Conservation (phyloP, 1,140 invertebrate genomes). For the Fopius arisanus region DNA sequence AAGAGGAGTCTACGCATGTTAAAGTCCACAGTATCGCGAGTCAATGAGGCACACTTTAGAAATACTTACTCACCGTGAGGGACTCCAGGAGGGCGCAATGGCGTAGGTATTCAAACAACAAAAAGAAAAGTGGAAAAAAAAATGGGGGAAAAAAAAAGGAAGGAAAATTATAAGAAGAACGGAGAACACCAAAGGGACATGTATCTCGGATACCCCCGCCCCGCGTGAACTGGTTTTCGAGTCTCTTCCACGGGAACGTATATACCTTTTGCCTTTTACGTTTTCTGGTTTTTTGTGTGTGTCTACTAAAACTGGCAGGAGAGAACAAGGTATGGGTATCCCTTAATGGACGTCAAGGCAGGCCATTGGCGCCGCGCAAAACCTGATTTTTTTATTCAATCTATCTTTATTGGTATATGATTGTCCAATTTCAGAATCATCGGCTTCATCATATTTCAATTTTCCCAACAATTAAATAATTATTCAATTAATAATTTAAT, state of each 20-base stretch:
- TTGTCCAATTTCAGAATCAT: constrained; percentile 7
- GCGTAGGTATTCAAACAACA: constrained; percentile 41
- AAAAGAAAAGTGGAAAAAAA: not conserved
- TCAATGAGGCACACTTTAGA: constrained; percentile 48
- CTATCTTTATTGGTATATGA: not conserved
- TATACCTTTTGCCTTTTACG: constrained; percentile 47
- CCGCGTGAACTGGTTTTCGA: constrained; percentile 51
- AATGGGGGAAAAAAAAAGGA: not conserved
- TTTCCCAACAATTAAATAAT: no score
- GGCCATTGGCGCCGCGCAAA: constrained; percentile 43
- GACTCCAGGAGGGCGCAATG: constrained; percentile 50
- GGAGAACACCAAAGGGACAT: constrained; percentile 12
- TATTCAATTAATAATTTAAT: no score
- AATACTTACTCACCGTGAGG: constrained; percentile 37
- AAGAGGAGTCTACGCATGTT: not conserved
- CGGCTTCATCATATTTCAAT: not conserved
- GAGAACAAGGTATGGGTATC: constrained; percentile 46
- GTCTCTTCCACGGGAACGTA: constrained; percentile 30
- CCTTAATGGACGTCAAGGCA: constrained; percentile 51
- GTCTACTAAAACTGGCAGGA: constrained; percentile 40
- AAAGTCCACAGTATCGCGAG: constrained; percentile 30
- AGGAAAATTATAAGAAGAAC: not conserved
- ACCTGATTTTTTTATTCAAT: constrained; percentile 13
- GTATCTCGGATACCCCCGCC: constrained; percentile 21
- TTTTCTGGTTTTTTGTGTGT: constrained; percentile 51